Evolutionary conservation across 2,888 invertebrate genomes (phyloP), one percentile per base, ranked within the genome.

Genomic region (Caenorhabditis sinica): DNA sequence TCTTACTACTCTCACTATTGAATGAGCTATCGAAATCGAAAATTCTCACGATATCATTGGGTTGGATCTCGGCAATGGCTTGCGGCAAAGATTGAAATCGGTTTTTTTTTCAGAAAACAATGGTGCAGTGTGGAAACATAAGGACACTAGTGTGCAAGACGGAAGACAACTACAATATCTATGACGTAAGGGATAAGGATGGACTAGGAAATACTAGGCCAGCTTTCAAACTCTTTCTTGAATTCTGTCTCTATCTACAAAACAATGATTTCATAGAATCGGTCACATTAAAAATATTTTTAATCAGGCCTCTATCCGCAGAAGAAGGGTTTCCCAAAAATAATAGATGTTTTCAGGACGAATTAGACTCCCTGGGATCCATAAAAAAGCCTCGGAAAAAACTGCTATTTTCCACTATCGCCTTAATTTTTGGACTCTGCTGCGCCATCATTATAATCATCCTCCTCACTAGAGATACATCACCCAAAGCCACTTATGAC

Each of bases 401-500:
- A 15, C n/a, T 56, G 1, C 17, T 80, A 0, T 5, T 72, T 25
- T 33, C 51, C 17, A 43, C 56, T 9, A 33, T 63, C 0, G 30
- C 53, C 8, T 1, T 68, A 1, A 28, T 49, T 0, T 2, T 71
- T 11, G 33, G 65, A 5, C 3, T 68, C 2, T 33, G 23, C 9
- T 25, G 36, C 11, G n/a, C 65, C n/a, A 40, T 72, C 5, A 13
- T 79, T n/a, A 45, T 56, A 11, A 20, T 69, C 4, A 5, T 65
- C n/a, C 11, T 71, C 0, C 28, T 79, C 5, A 68, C 40, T 4
- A 63, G 69, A 60, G 69, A 81, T 20, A 69, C 20, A 8, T 60
- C 58, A 1, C 82, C 82, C 28, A 82, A 53, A 28, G 66, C 82
- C 20, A 76, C 76, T 0, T 82, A 82, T 76, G 72, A 82, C 25